A percentile compares a stretch with the other conserved stretches of the same genome.
These are phyloP conservation scores for Nematostella vectensis DNA, from an alignment of 92 coral and sea anemone species.

Conservation along the genomic window DNA sequence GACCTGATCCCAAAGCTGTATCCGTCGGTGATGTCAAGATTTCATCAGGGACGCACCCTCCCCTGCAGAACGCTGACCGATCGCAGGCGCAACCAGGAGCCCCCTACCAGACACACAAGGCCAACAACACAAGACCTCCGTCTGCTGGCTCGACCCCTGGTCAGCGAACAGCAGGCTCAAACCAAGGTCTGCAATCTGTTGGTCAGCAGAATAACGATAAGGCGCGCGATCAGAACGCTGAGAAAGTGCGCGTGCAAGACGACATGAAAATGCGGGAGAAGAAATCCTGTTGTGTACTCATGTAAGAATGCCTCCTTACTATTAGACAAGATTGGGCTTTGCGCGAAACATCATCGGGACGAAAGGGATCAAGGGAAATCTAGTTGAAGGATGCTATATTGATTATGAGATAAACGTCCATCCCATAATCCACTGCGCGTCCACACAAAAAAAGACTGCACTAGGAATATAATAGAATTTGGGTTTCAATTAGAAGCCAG, in stretches of 20 bases:
- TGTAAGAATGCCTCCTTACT: conserved; percentile 59
- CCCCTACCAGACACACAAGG: conserved; percentile 8
- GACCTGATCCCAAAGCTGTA: conserved; percentile 20
- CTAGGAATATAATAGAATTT: too few species aligned
- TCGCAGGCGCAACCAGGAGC: not conserved
- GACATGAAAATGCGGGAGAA: conserved; percentile 44
- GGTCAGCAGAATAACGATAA: not conserved
- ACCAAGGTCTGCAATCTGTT: not conserved
- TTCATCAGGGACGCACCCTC: conserved; percentile 32
- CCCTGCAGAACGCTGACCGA: conserved; percentile 1
- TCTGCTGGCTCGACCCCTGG: conserved; percentile 3
- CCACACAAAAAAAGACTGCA: too few species aligned
- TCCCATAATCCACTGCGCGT: too few species aligned
- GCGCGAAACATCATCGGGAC: too few species aligned
- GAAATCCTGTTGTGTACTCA: conserved; percentile 69
- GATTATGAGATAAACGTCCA: too few species aligned
- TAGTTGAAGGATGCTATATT: too few species aligned
- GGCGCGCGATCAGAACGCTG: not conserved
- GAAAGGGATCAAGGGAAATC: too few species aligned
- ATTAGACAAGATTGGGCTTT: too few species aligned
- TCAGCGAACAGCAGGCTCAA: not conserved
- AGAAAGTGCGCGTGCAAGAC: conserved; percentile 12
- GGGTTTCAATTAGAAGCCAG: too few species aligned
- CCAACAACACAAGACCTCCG: not conserved
- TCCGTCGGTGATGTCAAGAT: conserved; percentile 48